Percentiles rank a stretch among this genome's conserved stretches.
Conservation (phyloP, 2,113 vertebrate species). For the Calypte anna region DNA sequence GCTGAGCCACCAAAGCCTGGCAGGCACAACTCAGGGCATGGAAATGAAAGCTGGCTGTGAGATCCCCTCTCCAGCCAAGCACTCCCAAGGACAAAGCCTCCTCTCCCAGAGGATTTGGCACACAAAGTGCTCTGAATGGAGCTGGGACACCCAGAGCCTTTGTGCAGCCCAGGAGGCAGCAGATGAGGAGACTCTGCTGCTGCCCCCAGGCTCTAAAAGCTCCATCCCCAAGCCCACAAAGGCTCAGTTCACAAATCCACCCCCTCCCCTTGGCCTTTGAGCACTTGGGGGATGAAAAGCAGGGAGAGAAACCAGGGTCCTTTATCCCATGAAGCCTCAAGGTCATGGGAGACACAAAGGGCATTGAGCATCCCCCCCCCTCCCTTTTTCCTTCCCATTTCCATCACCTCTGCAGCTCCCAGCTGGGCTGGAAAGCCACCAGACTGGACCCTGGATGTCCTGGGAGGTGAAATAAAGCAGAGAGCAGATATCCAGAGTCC, state of each 20-base stretch:
- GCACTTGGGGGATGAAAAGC: constrained; percentile 11
- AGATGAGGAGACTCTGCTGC: background rate
- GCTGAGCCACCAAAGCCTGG: background rate
- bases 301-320: background rate
- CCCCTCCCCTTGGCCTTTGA: background rate
- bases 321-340: background rate
- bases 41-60: background rate
- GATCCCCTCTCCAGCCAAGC: background rate
- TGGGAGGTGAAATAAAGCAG: background rate
- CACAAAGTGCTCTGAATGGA: background rate
- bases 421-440: too few relatives aligned
- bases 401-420: background rate
- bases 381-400: background rate
- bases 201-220: background rate
- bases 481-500: background rate
- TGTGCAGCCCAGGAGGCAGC: background rate
- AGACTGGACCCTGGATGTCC: too few relatives aligned
- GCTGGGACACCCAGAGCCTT: background rate
- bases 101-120: background rate
- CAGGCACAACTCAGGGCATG: background rate
- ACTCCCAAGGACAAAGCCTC: background rate
- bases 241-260: background rate
- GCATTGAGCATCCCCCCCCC: background rate
- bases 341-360: background rate
- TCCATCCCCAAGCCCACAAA: constrained; percentile 17